Conservation (phyloP, 2,888 invertebrate species). For the Philereme vetulata region DNA sequence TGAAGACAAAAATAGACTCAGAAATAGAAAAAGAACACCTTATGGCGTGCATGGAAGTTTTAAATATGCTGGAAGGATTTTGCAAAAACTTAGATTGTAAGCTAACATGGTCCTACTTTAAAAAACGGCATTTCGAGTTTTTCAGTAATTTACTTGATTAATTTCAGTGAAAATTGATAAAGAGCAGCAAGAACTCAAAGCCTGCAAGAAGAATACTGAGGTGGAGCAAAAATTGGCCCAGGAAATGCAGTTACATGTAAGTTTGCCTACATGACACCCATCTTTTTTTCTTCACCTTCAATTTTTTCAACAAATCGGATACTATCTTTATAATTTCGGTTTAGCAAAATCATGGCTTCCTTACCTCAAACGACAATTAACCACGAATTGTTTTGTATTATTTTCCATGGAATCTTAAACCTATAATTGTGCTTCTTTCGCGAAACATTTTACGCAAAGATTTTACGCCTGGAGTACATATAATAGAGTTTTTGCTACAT, state of each 20-base stretch:
- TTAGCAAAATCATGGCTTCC: no score
- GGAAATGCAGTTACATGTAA: constrained; percentile 64
- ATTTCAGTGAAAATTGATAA: constrained; percentile 63
- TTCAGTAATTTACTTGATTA: background rate
- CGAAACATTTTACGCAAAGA: no score
- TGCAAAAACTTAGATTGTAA: constrained; percentile 58
- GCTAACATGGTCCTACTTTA: background rate
- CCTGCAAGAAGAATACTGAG: constrained; percentile 62
- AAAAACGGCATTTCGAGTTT: background rate
- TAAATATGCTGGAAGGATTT: constrained; percentile 54
- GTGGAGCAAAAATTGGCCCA: constrained; percentile 60
- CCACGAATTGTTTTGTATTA: no score
- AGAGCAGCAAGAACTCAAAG: constrained; percentile 60
- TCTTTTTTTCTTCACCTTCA: no score
- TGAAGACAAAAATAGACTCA: no score
- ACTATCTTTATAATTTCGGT: no score
- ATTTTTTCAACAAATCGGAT: no score
- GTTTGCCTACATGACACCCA: constrained; percentile 29
- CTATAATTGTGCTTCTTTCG: no score
- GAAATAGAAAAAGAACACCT: constrained; percentile 30
- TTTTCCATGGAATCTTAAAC: no score
- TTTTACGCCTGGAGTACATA: no score
- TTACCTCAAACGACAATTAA: no score
- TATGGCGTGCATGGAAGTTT: constrained; percentile 45
- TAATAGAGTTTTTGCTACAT: no score